Evolutionary conservation across 1,140 invertebrate genomes (phyloP).

Genomic region (Triops longicaudatus): DNA sequence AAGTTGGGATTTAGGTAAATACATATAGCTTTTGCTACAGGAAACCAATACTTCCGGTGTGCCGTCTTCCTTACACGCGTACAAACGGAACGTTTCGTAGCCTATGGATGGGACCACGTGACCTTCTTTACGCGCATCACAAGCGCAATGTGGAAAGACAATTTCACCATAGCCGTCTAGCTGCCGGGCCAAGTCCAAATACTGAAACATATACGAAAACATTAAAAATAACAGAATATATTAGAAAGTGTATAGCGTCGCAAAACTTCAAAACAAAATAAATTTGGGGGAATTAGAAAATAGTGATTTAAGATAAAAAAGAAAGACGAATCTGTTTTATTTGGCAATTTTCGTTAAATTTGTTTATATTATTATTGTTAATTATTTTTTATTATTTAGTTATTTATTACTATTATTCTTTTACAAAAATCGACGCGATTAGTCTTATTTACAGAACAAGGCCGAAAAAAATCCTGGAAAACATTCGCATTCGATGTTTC

Average conservation of each 20-base stretch:
- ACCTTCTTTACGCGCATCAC: conserved; percentile 84
- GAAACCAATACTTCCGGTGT: conserved; percentile 54
- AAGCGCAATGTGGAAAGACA: conserved; percentile 89
- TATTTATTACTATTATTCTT: too few relatives aligned
- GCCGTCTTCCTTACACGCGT: conserved; percentile 80
- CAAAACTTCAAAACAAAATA: background rate
- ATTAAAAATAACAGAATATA: background rate
- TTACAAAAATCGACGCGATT: too few relatives aligned
- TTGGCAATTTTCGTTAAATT: too few relatives aligned
- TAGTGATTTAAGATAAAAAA: too few relatives aligned
- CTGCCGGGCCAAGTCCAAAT: conserved; percentile 72
- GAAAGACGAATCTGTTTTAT: too few relatives aligned
- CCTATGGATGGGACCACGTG: conserved; percentile 76
- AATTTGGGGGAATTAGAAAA: background rate
- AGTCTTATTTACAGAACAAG: too few relatives aligned
- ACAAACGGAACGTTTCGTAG: conserved; percentile 64
- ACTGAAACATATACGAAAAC: conserved; percentile 45
- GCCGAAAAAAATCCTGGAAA: too few relatives aligned
- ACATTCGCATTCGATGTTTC: too few relatives aligned
- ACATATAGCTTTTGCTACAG: background rate
- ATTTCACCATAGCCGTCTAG: conserved; percentile 85
- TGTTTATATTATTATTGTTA: too few relatives aligned
- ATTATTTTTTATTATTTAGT: too few relatives aligned
- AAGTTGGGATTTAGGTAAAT: conserved; percentile 8
- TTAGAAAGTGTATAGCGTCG: too few relatives aligned